These are phyloP conservation scores for Coendou prehensilis DNA, from an alignment of 2,797 vertebrate species.

Conservation along the genomic window DNA sequence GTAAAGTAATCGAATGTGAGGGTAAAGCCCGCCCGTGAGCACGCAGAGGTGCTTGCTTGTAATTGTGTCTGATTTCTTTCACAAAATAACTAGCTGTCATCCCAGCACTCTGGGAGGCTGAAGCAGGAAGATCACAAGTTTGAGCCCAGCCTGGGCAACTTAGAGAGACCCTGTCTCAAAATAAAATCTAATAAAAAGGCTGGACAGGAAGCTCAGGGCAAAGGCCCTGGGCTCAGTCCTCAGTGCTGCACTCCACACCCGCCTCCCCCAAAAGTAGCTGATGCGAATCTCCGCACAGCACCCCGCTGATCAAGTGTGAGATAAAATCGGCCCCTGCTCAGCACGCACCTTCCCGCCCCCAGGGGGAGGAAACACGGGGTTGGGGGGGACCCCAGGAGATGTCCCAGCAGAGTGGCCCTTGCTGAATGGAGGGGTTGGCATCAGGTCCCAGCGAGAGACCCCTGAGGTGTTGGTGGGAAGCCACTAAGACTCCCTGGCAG, in stretches of 20 bases:
- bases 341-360: background rate
- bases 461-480: background rate
- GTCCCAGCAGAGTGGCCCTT: background rate
- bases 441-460: no score
- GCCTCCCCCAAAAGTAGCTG: background rate
- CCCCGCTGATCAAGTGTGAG: background rate
- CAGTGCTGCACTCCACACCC: background rate
- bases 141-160: background rate
- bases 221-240: background rate
- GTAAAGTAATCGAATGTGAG: background rate
- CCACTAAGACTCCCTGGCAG: background rate
- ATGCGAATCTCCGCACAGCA: background rate
- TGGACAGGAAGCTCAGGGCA: background rate
- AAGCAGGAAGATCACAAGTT: background rate
- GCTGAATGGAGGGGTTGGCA: background rate
- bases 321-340: no score
- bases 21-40: background rate
- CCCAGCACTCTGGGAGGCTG: background rate
- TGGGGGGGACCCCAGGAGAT: background rate
- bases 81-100: background rate
- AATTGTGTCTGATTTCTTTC: background rate
- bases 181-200: background rate
- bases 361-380: background rate
- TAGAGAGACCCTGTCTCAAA: background rate
- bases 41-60: background rate